These are phyloP conservation scores for Crotalus adamanteus DNA, from an alignment of 2,797 vertebrate species.

Conservation along the genomic window DNA sequence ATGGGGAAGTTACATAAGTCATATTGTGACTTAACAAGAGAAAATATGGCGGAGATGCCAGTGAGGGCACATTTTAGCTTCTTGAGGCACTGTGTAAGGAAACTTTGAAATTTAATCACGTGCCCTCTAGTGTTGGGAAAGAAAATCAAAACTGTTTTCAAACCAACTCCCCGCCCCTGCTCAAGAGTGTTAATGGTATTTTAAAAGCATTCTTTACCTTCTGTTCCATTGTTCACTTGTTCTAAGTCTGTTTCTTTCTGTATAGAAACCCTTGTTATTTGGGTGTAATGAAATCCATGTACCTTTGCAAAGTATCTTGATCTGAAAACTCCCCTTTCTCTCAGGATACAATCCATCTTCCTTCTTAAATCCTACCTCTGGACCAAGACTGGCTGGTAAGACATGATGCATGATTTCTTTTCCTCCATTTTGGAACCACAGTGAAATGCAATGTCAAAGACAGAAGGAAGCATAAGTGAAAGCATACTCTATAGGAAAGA, in stretches of 20 bases:
- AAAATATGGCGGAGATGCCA: conserved; percentile 20
- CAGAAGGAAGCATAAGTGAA: background rate
- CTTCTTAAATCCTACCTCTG: background rate
- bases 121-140: background rate
- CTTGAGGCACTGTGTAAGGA: background rate
- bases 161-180: background rate
- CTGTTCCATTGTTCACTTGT: background rate
- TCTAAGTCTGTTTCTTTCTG: background rate
- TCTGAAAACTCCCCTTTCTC: background rate
- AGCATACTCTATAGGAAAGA: background rate
- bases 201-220: background rate
- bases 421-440: background rate
- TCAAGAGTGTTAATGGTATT: background rate
- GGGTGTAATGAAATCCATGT: background rate
- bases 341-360: background rate
- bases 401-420: background rate
- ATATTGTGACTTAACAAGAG: conserved; percentile 6
- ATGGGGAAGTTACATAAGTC: conserved; percentile 21
- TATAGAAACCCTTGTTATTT: background rate
- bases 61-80: background rate
- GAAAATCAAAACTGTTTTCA: background rate
- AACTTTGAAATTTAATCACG: background rate
- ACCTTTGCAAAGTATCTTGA: background rate
- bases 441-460: background rate
- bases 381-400: conserved; percentile 5